These are phyloP conservation scores for Drosophila albomicans DNA, from an alignment of 1,140 invertebrate species.

Conservation along the genomic window DNA sequence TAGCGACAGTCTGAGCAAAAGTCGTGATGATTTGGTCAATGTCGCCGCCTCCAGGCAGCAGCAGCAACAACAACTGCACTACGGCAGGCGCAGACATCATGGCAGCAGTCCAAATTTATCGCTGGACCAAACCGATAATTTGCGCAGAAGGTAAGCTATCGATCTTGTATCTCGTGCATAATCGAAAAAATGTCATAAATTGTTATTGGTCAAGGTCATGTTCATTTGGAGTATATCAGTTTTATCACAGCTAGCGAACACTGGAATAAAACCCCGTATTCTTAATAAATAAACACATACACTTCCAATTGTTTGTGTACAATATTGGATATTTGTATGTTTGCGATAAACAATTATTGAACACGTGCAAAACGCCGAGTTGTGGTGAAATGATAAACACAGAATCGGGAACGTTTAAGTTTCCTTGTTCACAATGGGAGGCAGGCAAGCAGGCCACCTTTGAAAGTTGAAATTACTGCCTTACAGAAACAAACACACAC, in stretches of 20 bases:
- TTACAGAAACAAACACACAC: conserved; percentile 42
- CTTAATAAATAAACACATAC: conserved; percentile 5
- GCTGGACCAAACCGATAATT: conserved; percentile 79
- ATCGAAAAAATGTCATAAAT: conserved; percentile 5
- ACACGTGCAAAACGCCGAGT: conserved; percentile 57
- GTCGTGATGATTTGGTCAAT: conserved; percentile 81
- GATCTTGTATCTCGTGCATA: neutral
- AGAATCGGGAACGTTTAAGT: conserved; percentile 25
- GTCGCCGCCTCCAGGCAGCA: conserved; percentile 65
- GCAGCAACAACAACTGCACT: conserved; percentile 54
- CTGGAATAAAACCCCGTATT: neutral
- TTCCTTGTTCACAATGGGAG: conserved; percentile 55
- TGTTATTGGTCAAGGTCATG: conserved; percentile 46
- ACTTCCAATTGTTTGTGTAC: neutral
- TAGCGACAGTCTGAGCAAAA: conserved; percentile 79
- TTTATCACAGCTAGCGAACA: neutral
- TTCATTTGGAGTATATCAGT: conserved; percentile 1
- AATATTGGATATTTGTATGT: neutral
- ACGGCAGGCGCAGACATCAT: conserved; percentile 70
- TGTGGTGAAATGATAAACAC: conserved; percentile 69
- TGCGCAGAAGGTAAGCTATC: conserved; percentile 72
- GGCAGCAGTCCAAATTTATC: conserved; percentile 80
- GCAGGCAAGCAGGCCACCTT: neutral
- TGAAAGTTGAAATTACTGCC: conserved; percentile 6
- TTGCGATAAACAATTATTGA: conserved; percentile 24